These are phyloP conservation scores for Arge pagana DNA, from an alignment of 2,888 invertebrate genomes.

Conservation along the genomic window DNA sequence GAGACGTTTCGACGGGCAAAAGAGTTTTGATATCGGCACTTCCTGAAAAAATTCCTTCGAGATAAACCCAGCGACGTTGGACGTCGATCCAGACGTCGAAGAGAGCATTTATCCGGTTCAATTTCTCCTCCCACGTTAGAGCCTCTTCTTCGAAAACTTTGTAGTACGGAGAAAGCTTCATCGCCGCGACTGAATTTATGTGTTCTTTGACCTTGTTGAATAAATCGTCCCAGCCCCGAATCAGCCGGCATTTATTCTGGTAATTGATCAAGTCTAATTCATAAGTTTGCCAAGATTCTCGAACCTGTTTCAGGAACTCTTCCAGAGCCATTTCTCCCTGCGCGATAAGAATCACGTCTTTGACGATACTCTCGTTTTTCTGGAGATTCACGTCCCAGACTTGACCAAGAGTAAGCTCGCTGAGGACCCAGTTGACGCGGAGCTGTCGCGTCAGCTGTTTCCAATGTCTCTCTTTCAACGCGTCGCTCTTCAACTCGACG, in stretches of 20 bases:
- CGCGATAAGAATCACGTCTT: slow-evolving; percentile 95
- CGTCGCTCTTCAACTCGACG: slow-evolving; percentile 97
- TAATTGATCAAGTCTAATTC: slow-evolving; percentile 97
- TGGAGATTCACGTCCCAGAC: slow-evolving; percentile 99
- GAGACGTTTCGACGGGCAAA: slow-evolving; percentile 95
- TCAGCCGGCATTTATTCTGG: slow-evolving; percentile 97
- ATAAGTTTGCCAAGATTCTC: slow-evolving; percentile 98
- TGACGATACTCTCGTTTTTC: slow-evolving; percentile 91
- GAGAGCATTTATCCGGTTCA: slow-evolving; percentile 95
- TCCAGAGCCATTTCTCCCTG: slow-evolving; percentile 99
- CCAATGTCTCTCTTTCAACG: slow-evolving; percentile 99
- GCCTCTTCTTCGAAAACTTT: slow-evolving; percentile 99
- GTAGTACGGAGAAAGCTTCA: slow-evolving; percentile 99
- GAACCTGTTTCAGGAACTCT: slow-evolving; percentile 98
- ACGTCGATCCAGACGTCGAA: slow-evolving; percentile 99
- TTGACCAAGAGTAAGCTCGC: slow-evolving; percentile 92
- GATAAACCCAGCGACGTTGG: slow-evolving; percentile 98
- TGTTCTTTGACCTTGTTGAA: slow-evolving; percentile 99
- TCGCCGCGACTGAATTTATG: slow-evolving; percentile 98
- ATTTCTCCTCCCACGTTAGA: slow-evolving; percentile 97
- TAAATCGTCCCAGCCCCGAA: slow-evolving; percentile 99
- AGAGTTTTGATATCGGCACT: slow-evolving; percentile 98
- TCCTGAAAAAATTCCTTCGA: slow-evolving; percentile 99
- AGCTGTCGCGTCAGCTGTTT: slow-evolving; percentile 94
- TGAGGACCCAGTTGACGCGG: slow-evolving; percentile 93